A percentile compares a stretch with the other conserved stretches of the same genome.
These are phyloP conservation scores for Lethenteron reissneri DNA, from an alignment of 2,113 vertebrate species.

Conservation along the genomic window DNA sequence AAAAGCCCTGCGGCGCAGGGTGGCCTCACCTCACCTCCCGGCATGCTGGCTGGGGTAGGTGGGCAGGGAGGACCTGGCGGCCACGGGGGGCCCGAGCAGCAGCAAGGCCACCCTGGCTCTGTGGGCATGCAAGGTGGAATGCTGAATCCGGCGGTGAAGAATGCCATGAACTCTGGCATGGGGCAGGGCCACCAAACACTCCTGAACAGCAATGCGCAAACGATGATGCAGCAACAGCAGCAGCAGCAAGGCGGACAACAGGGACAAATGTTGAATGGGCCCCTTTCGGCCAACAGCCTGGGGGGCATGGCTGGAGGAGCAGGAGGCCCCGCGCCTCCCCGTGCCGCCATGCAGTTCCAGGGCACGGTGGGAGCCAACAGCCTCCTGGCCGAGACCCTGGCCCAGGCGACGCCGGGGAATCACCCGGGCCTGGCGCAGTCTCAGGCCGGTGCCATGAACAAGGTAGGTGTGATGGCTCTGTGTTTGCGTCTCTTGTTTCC, in stretches of 20 bases:
- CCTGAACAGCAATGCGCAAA: slow-evolving; percentile 52
- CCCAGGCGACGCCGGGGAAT: slow-evolving; percentile 48
- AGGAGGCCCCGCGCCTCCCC: slow-evolving; percentile 53
- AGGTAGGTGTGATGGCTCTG: slow-evolving; percentile 27
- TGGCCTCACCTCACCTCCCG: background rate
- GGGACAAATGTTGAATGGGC: slow-evolving; percentile 82
- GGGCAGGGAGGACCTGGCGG: background rate
- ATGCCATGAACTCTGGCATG: slow-evolving; percentile 58
- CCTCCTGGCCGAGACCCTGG: slow-evolving; percentile 52
- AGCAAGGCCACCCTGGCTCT: background rate
- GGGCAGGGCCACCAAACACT: slow-evolving; percentile 45
- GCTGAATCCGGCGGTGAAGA: slow-evolving; percentile 13
- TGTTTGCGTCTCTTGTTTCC: background rate
- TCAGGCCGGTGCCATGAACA: slow-evolving; percentile 51
- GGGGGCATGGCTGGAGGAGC: slow-evolving; percentile 50
- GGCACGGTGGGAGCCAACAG: slow-evolving; percentile 30
- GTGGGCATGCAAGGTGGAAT: background rate
- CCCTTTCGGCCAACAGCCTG: slow-evolving; percentile 29
- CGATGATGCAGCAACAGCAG: slow-evolving; percentile 57
- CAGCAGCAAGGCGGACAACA: slow-evolving; percentile 44
- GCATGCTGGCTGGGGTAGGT: background rate
- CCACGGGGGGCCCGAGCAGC: background rate
- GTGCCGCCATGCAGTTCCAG: slow-evolving; percentile 31
- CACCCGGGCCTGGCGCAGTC: slow-evolving; percentile 53
- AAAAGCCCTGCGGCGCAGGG: slow-evolving; percentile 55